Percentiles rank a stretch among this genome's conserved stretches.
phyloP scores from a whole-genome alignment of 2,888 invertebrate genomes.

The Pollenia labialis region DNA sequence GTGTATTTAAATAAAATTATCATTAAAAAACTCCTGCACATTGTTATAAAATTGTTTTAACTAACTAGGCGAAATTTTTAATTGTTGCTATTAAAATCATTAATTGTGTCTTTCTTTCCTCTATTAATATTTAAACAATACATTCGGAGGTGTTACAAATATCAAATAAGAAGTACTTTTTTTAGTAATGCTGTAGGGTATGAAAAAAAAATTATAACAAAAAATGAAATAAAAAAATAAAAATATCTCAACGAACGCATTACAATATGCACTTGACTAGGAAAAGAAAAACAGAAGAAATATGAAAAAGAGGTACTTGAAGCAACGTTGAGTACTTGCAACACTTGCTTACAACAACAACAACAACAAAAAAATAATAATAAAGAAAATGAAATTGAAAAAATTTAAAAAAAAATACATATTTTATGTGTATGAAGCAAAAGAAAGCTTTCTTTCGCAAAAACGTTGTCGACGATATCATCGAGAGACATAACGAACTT shows the following conservation, averaged over 20 bases:
- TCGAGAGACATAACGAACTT: slow-evolving; percentile 67
- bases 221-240: slow-evolving; percentile 22
- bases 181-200: slow-evolving; percentile 61
- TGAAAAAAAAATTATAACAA: slow-evolving; percentile 1
- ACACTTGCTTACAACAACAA: slow-evolving; percentile 68
- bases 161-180: slow-evolving; percentile 43
- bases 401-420: slow-evolving; percentile 1
- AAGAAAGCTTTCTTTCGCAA: slow-evolving; percentile 64
- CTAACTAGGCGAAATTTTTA: slow-evolving; percentile 21
- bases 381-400: slow-evolving; percentile 44
- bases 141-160: slow-evolving; percentile 52
- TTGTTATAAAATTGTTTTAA: background rate
- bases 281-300: slow-evolving; percentile 67
- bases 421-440: slow-evolving; percentile 32
- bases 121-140: slow-evolving; percentile 55
- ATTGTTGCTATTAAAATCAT: slow-evolving; percentile 51
- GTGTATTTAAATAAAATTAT: background rate
- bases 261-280: slow-evolving; percentile 75
- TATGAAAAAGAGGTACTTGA: slow-evolving; percentile 67
- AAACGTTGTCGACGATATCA: slow-evolving; percentile 64
- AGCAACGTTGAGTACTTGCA: slow-evolving; percentile 71
- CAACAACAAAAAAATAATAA: slow-evolving; percentile 15
- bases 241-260: slow-evolving; percentile 71
- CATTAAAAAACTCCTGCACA: background rate
- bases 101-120: slow-evolving; percentile 32